Evolutionary conservation across 2,888 invertebrate species (phyloP), one percentile per base, ranked within the genome.

Genomic region (Andrena camellia): DNA sequence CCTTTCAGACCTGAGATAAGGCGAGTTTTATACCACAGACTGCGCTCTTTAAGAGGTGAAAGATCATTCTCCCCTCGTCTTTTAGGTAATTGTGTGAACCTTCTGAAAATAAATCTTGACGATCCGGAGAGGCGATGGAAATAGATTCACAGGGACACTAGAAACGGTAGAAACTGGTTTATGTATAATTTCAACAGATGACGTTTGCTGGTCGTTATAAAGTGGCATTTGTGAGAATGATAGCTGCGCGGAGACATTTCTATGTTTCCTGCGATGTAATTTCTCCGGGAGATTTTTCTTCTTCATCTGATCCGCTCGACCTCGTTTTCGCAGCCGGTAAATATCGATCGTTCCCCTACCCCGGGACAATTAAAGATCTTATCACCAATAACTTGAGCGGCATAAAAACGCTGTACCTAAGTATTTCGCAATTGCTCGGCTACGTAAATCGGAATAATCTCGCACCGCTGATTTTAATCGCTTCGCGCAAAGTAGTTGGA

Each of bases 331-430:
- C 63, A 26, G 23, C 42, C 72, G 48, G 33, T 70, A 60, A 63
- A 73, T 86, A 86, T 86, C 78, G 84, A 86, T 73, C 86, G 73
- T 42, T 8, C n/a, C 68, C 23, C 17, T 23, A 63, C 60, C 59
- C n/a, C 8, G 62, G 64, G 63, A 76, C 78, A 81, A 86, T 86
- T 84, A 84, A 86, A 66, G 76, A 76, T 68, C 73, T 76, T 76
- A 63, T 64, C 64, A 23, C 13, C 50, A 71, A 59, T 63, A 67
- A 81, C 67, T 71, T 13, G 26, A n/a, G 3, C 54, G 70, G 54
- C 74, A 31, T 69, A 68, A 83, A 75, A 71, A 68, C 50, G 48
- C 50, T 59, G 33, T 35, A 35, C 52, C 42, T 54, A 67, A 67
- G 64, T 54, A 48, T 73, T 81, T 68, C 63, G 57, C 63, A 23